Base-by-base conservation (phyloP, 2,888 invertebrate species). In the Dryococelus australis region DNA sequence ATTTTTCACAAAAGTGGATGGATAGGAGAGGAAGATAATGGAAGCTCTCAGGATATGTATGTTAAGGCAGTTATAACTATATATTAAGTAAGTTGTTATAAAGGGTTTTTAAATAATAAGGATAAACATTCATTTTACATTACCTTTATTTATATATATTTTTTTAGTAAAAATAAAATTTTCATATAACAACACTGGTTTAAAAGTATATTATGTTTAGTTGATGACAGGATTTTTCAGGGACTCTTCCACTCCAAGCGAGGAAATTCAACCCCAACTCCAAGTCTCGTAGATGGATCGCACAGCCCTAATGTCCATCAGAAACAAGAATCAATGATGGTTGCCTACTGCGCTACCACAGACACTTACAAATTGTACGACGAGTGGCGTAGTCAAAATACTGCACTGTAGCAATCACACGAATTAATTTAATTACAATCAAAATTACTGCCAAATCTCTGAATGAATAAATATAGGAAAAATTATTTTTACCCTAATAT, bases 171-270 rank as follows among this genome's bases (percentile, higher is more conserved):
- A 80, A 35, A 83, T 28, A 83, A 83, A 20, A 83, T 20, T 28
- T 80, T 28, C 43, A 35, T 83, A 83, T 83, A 83, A 83, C 28
- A 83, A 83, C 43, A 83, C 10, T 20, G 13, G 16, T 83, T 83
- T 35, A 91, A 91, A 20, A 83, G 51, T 8, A 65, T 65, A 65
- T 65, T 65, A 90, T 90, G 90, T 90, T 89, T 90, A 89, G 86
- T 88, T 87, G 88, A 88, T 88, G 85, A 88, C 28, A 86, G 87
- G 80, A 84, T 88, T 87, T 88, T 51, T 88, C 88, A 85, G 88
- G 88, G 87, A 88, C 87, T 88, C 85, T 83, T 84, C 87, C 88
- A 83, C 86, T 86, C 80, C 87, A 86, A 80, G 43, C 79, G 86
- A 87, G 88, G 87, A 87, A 86, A 78, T 86, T 20, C 83, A 51